A percentile compares a stretch with the other conserved stretches of the same genome.
Conservation (phyloP, 2,797 vertebrate species). For the Brachyalestes nurse region DNA sequence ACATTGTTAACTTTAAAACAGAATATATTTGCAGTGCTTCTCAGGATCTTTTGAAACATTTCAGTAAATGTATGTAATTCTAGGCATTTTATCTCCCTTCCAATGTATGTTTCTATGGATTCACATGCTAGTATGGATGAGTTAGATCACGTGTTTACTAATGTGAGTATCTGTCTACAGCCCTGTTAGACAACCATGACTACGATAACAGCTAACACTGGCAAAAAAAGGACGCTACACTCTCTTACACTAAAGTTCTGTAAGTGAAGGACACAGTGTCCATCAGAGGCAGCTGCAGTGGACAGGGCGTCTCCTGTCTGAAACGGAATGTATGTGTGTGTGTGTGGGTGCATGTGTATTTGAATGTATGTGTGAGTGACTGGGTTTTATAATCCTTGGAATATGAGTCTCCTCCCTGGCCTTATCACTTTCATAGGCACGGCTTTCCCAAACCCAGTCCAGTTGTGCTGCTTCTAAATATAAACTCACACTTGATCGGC, state of each 20-base stretch:
- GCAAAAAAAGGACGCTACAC: background rate
- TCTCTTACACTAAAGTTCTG: constrained; percentile 9
- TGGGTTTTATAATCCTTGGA: constrained; percentile 77
- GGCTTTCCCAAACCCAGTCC: constrained; percentile 76
- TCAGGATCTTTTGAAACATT: too few species aligned
- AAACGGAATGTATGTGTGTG: constrained; percentile 70
- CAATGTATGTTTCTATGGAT: too few species aligned
- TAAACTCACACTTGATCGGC: constrained; percentile 74
- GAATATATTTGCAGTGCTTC: too few species aligned
- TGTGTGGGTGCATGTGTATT: constrained; percentile 38
- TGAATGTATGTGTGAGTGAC: constrained; percentile 27
- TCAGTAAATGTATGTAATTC: too few species aligned
- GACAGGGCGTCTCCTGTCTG: constrained; percentile 73
- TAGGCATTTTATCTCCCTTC: too few species aligned
- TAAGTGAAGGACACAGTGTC: constrained; percentile 69
- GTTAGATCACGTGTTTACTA: background rate
- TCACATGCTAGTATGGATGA: too few species aligned
- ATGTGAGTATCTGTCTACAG: background rate
- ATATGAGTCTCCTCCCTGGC: constrained; percentile 79
- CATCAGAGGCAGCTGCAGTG: constrained; percentile 79
- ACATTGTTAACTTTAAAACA: too few species aligned
- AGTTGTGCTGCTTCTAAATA: constrained; percentile 80
- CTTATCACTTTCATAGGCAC: constrained; percentile 78
- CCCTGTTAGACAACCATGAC: background rate
- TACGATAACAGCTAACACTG: background rate